These are phyloP conservation scores for Pyrgilauda ruficollis DNA, from an alignment of 2,113 vertebrate species.

Conservation along the genomic window DNA sequence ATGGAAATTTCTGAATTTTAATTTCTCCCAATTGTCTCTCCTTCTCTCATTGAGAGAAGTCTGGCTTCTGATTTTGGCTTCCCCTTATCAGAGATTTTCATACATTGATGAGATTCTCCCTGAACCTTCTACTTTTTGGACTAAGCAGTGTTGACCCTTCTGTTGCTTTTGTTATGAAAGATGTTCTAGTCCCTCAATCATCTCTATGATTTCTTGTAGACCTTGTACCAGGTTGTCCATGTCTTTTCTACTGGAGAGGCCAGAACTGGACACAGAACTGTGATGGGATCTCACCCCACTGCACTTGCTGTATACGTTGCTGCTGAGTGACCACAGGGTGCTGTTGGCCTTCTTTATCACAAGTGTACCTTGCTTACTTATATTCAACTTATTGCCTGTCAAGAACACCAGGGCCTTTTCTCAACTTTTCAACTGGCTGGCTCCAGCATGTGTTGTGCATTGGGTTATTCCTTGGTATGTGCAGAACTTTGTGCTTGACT, in stretches of 20 bases:
- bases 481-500: background rate
- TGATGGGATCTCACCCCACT: background rate
- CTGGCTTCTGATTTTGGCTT: background rate
- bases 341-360: background rate
- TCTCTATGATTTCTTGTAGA: background rate
- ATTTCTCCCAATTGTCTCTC: background rate
- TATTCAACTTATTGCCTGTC: background rate
- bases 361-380: fast-evolving
- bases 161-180: background rate
- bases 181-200: background rate
- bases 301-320: fast-evolving
- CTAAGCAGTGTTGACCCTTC: background rate
- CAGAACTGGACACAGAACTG: background rate
- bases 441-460: background rate
- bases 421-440: background rate
- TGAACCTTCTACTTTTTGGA: background rate
- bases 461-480: fast-evolving
- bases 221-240: background rate
- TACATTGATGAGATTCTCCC: background rate
- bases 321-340: background rate
- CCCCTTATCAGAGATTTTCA: background rate
- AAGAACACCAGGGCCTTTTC: background rate
- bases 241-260: background rate
- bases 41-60: background rate
- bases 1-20: background rate